Percentiles rank a stretch among this genome's conserved stretches.
Conservation (phyloP, 2,888 invertebrate genomes). For the Sceliomorpha sp. region DNA sequence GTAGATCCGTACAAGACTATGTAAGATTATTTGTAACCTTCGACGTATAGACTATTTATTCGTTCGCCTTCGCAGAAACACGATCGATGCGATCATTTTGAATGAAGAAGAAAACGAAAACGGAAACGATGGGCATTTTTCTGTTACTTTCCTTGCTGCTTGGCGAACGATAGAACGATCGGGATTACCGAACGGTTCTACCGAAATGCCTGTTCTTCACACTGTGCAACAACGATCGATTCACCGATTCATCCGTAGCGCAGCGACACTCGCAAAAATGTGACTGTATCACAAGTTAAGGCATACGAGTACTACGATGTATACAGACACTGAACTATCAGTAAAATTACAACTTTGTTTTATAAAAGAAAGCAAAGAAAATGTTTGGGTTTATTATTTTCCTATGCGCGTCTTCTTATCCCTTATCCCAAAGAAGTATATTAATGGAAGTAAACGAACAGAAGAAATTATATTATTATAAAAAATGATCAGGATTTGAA, state of each 20-base stretch:
- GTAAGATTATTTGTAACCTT: slow-evolving; percentile 8
- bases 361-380: slow-evolving; percentile 69
- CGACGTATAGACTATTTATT: slow-evolving; percentile 22
- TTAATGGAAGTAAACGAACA: no score
- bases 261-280: slow-evolving; percentile 42
- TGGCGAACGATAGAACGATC: slow-evolving; percentile 22
- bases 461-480: no score
- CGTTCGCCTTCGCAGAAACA: no score
- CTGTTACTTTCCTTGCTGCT: slow-evolving; percentile 22
- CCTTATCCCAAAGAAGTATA: no score
- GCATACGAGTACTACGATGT: slow-evolving; percentile 70
- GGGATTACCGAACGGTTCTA: slow-evolving; percentile 15
- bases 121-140: slow-evolving; percentile 29
- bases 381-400: slow-evolving; percentile 11
- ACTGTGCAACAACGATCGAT: slow-evolving; percentile 43
- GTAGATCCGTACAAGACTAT: slow-evolving; percentile 13
- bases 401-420: no score
- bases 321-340: slow-evolving; percentile 73
- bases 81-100: slow-evolving; percentile 34
- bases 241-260: slow-evolving; percentile 40
- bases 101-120: slow-evolving; percentile 32
- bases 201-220: slow-evolving; percentile 39
- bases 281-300: slow-evolving; percentile 56
- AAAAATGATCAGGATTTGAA: no score
- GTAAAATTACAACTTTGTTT: slow-evolving; percentile 74